Evolutionary conservation across 2,888 invertebrate genomes (phyloP), one percentile per base, ranked within the genome.

Genomic region (Heliconius hortense): DNA sequence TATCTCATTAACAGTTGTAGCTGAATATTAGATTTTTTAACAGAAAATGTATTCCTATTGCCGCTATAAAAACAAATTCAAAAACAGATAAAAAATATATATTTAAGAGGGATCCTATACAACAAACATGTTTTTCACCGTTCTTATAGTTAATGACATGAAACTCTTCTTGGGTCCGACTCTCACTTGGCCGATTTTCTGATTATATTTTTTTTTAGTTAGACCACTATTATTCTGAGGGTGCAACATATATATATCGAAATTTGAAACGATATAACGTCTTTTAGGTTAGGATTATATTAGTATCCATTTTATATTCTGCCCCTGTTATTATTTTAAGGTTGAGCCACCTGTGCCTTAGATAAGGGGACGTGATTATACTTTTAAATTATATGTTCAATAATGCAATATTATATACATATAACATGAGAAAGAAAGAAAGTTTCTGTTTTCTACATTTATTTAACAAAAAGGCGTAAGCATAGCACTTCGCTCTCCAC

Each of bases 231-330:
- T 5, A n/a, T n/a, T 8, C n/a, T 56, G 31, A 35, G 1, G 1
- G n/a, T 21, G 8, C 8, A 8, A 7, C 2, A 24, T 2, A 11
- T 59, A n/a, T 31, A 28, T 62, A 5, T 62, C 62, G 18, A 28
- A 28, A 62, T 62, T 28, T 28, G 15, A 28, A 28, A 28, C 26
- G 1, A 15, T 18, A 28, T 7, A 39, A 39, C 28, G 21, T 24
- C 39, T 35, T 39, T n/a, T 11, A 39, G 66, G 66, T 24, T 39
- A 39, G 39, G 39, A 24, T 66, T 39, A 24, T 66, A 66, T 66
- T 66, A 39, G 39, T 66, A 66, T 66, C 24, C 39, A 24, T 66
- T 66, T 66, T 39, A 66, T 66, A 66, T 66, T 66, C 39, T 39
- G 66, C 24, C 13, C 66, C 18, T 39, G 66, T 66, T 39, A 66